A percentile compares a stretch with the other conserved stretches of the same genome.
Evolutionary conservation across 2,113 vertebrate species (phyloP).

Genomic region (Burhinus bistriatus): DNA sequence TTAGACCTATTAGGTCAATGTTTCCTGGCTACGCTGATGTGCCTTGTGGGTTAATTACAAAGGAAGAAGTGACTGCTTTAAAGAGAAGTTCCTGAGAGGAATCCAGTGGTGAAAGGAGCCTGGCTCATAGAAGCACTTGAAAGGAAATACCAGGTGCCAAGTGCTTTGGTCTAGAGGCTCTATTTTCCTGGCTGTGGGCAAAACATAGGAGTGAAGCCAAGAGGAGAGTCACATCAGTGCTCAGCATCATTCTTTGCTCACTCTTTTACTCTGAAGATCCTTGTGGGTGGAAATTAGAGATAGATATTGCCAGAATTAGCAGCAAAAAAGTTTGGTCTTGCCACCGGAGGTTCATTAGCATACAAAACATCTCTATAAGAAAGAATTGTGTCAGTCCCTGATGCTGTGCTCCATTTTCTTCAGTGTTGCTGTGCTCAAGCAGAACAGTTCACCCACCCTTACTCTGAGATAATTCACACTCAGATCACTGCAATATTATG

Average conservation of each 20-base stretch:
- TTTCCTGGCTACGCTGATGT: constrained; percentile 5
- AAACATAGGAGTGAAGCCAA: constrained; percentile 26
- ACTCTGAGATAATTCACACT: not conserved
- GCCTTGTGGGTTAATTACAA: constrained; percentile 41
- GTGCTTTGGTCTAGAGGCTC: constrained; percentile 53
- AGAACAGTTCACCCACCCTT: constrained; percentile 10
- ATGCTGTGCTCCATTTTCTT: constrained; percentile 29
- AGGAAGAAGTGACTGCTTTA: constrained; percentile 50
- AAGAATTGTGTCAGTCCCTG: not conserved
- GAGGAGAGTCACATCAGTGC: not conserved
- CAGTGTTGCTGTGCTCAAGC: not conserved
- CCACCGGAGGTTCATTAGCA: constrained; percentile 46
- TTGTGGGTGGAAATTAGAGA: constrained; percentile 42
- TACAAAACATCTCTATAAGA: constrained; percentile 38
- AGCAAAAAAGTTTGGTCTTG: constrained; percentile 31
- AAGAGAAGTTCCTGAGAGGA: constrained; percentile 31
- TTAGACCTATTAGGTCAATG: not conserved
- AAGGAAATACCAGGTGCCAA: constrained; percentile 65
- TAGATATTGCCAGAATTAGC: constrained; percentile 22
- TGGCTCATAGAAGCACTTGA: constrained; percentile 42
- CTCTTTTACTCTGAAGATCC: constrained; percentile 20
- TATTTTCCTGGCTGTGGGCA: constrained; percentile 47
- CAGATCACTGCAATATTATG: not conserved
- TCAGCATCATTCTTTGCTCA: not conserved
- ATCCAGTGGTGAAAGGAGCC: constrained; percentile 37